Percentiles rank a stretch among this genome's conserved stretches.
phyloP scores from a whole-genome alignment of 2,113 vertebrate genomes.

The Tetraodon nigroviridis region DNA sequence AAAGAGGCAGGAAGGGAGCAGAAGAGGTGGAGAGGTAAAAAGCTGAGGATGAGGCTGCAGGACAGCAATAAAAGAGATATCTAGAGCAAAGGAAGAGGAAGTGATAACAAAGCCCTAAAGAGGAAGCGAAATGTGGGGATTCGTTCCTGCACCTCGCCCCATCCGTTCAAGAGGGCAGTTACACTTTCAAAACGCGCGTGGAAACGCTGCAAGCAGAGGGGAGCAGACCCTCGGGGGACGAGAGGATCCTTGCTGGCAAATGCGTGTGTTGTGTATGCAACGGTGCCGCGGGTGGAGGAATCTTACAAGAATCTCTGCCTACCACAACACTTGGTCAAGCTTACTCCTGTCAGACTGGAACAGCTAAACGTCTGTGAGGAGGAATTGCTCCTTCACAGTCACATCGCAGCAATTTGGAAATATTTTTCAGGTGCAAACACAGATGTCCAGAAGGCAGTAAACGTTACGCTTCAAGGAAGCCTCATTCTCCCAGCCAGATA shows the following conservation, averaged over 20 bases:
- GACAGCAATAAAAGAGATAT: neutral
- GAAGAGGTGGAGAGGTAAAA: constrained; percentile 1
- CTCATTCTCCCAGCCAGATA: no score
- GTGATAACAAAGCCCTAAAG: neutral
- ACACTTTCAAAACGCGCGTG: constrained; percentile 15
- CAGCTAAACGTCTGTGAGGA: neutral
- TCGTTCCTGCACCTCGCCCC: constrained; percentile 1
- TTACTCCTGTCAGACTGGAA: neutral
- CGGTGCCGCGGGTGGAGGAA: constrained; percentile 4
- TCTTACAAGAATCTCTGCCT: neutral
- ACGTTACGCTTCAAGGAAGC: no score
- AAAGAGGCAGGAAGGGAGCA: constrained; percentile 1
- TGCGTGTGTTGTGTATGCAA: neutral
- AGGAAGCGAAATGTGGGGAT: constrained; percentile 3
- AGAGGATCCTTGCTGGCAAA: neutral
- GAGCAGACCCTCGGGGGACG: neutral
- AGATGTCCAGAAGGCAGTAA: no score
- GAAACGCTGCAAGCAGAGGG: neutral
- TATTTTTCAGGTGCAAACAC: no score
- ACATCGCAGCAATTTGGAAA: no score
- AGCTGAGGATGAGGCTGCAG: neutral
- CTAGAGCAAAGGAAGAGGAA: neutral
- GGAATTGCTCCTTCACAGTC: no score
- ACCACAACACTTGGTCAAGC: neutral
- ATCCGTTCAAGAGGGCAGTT: constrained; percentile 14